These are phyloP conservation scores for Nipponia nippon DNA, from an alignment of 2,113 vertebrate species.

Conservation along the genomic window DNA sequence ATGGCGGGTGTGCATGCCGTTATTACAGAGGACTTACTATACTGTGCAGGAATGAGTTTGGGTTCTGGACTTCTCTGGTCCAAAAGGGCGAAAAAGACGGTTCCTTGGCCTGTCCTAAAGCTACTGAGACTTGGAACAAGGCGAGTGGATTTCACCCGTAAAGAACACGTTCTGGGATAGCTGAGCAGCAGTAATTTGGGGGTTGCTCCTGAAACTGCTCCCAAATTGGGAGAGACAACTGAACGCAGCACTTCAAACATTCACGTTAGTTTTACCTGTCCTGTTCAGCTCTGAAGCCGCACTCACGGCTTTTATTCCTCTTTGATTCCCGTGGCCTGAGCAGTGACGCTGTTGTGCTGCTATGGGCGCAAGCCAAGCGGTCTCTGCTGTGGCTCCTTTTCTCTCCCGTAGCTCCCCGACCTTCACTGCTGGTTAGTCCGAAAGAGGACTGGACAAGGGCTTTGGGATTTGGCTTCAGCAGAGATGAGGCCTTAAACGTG, in stretches of 20 bases:
- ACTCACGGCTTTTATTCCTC: neutral
- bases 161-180: neutral
- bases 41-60: neutral
- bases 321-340: neutral
- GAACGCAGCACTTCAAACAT: fast-evolving
- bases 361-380: fast-evolving
- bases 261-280: fast-evolving
- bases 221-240: fast-evolving
- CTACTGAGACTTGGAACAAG: neutral
- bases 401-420: neutral
- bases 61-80: neutral
- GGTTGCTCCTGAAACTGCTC: neutral
- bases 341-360: neutral
- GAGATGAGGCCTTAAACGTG: neutral
- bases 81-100: neutral
- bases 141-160: neutral
- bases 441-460: neutral
- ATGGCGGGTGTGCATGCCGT: neutral
- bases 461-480: neutral
- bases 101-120: neutral
- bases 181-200: neutral
- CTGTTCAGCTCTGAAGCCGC: neutral
- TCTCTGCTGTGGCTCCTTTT: neutral
- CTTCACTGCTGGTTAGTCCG: neutral
- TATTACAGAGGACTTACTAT: neutral